Base-by-base conservation (phyloP, 2,113 vertebrate genomes). In the Lasiurus cinereus region DNA sequence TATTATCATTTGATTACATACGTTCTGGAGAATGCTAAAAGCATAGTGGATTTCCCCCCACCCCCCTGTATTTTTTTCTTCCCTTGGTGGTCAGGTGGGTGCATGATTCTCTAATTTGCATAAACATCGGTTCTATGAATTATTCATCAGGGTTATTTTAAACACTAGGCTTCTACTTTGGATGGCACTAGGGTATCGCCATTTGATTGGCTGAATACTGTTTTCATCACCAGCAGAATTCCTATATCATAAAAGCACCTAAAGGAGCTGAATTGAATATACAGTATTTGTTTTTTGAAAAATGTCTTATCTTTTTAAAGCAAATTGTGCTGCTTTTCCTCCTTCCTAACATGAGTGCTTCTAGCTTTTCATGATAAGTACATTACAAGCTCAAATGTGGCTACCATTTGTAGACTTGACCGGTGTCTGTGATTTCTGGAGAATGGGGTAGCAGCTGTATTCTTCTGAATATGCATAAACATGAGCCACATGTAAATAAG, bases 101-200 rank as follows among this genome's bases (percentile, higher is more conserved):
- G 97, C 97, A 97, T 96, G 97, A 96, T 96, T 98, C 96, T 98
- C 94, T 97, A 96, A 98, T 98, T 98, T 99, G 98, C 99, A 99
- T 99, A 99, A 98, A 99, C 98, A 99, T 98, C 98, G 98, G 98
- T 92, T 95, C 95, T 97, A 98, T 99, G 99, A 99, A 99, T 99
- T 99, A 99, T 99, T 99, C 98, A 99, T 99, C 96, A 98, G 98
- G 88, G 92, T 97, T 98, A 98, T 98, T 98, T 98, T 98, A 98
- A 98, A 98, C 97, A 98, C 97, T 72, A 95, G 94, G 93, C 83
- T 98, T 95, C 90, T 96, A 92, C 94, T 43, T 31, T 33, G 56
- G 96, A 92, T 94, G 93, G 80, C 97, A 98, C 95, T 97, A 83
- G 96, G 94, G 93, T 96, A 96, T 83, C 2, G 39, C 1, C 8